Evolutionary conservation across 2,113 vertebrate species (phyloP).

Genomic region (Otus sunia): DNA sequence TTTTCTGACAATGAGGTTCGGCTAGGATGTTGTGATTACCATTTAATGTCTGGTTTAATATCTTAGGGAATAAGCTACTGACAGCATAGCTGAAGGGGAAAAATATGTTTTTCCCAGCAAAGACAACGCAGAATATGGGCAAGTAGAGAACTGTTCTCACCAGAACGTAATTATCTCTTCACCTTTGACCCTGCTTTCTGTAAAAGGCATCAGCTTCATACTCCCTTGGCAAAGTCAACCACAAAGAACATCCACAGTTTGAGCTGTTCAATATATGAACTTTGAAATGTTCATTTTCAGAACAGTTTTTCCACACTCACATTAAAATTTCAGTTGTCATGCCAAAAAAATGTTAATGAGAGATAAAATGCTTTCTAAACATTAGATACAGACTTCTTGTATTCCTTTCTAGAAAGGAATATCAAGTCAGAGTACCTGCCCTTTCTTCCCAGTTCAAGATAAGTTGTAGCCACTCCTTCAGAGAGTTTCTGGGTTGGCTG

Average conservation of each 20-base stretch:
- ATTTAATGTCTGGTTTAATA: background rate
- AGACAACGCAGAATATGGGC: background rate
- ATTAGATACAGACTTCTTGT: background rate
- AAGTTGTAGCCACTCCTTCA: background rate
- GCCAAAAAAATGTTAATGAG: background rate
- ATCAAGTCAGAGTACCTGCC: background rate
- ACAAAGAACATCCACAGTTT: background rate
- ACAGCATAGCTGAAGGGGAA: background rate
- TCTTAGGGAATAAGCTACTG: background rate
- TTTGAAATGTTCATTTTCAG: background rate
- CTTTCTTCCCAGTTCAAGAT: background rate
- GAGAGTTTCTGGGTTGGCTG: background rate
- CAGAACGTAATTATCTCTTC: background rate
- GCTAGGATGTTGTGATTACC: background rate
- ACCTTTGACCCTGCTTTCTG: background rate
- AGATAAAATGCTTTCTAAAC: background rate
- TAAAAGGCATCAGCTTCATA: background rate
- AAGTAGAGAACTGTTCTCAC: background rate
- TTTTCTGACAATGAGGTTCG: background rate
- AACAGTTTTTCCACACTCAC: background rate
- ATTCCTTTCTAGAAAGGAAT: background rate
- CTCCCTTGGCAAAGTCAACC: background rate
- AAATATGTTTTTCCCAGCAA: background rate
- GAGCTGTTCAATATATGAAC: background rate
- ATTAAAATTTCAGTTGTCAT: background rate